Conservation (phyloP, 2,113 vertebrate species). For the Urocynchramus pylzowi region DNA sequence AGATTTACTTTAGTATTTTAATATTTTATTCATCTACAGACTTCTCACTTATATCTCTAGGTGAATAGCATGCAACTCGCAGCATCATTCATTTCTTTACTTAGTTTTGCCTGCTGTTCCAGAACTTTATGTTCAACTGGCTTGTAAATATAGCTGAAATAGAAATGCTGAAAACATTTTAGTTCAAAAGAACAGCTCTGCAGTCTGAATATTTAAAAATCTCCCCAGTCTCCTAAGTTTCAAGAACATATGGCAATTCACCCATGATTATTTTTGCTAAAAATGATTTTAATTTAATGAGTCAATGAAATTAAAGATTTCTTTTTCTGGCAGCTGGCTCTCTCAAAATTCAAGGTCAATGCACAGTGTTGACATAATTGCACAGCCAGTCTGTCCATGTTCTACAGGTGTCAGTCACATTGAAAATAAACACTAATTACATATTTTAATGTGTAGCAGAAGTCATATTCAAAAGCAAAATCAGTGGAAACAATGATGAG, state of each 20-base stretch:
- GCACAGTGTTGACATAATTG: neutral
- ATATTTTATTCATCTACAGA: neutral
- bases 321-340: neutral
- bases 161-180: neutral
- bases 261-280: conserved; percentile 3
- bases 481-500: neutral
- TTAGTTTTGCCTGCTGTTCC: neutral
- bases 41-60: neutral
- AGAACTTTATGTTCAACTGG: neutral
- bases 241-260: conserved; percentile 26
- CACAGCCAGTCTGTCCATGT: neutral
- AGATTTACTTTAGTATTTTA: neutral
- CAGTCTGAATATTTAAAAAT: neutral
- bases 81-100: neutral
- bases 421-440: neutral
- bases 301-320: conserved; percentile 21
- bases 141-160: neutral
- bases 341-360: conserved; percentile 15
- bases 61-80: neutral
- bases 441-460: neutral
- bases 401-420: neutral
- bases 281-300: conserved; percentile 32
- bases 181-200: neutral
- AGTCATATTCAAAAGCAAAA: neutral
- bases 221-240: neutral